Evolutionary conservation across 2,113 vertebrate genomes (phyloP).

Genomic region (Psammodynastes pulverulentus): DNA sequence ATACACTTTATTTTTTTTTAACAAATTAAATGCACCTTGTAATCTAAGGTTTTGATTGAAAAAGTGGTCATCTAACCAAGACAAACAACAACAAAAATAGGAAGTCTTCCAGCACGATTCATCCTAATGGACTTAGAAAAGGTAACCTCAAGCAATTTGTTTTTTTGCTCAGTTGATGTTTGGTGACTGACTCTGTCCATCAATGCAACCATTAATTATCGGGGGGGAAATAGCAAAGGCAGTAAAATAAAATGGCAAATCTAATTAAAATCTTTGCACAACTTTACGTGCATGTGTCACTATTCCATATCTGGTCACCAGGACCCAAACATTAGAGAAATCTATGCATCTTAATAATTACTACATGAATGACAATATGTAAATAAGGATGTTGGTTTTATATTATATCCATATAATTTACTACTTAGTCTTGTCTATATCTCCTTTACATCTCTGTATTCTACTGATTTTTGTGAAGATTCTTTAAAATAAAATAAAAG

Average conservation of each 20-base stretch:
- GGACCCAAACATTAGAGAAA: not conserved
- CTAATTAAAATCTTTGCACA: not conserved
- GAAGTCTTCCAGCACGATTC: not conserved
- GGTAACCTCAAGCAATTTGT: not conserved
- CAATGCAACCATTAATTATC: not conserved
- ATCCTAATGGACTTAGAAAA: not conserved
- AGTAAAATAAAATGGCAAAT: not conserved
- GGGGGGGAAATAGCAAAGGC: not conserved
- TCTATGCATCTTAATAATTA: not conserved
- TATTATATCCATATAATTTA: not conserved
- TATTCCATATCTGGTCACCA: not conserved
- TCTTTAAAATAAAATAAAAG: not conserved
- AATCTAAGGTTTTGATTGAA: not conserved
- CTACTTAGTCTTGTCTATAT: not conserved
- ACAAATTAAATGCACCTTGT: not conserved
- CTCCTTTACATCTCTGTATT: not conserved
- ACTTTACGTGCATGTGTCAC: not conserved
- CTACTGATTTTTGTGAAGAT: not conserved
- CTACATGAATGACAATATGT: not conserved
- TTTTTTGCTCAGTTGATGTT: not conserved
- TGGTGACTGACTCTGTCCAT: not conserved
- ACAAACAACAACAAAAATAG: not conserved
- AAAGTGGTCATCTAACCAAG: not conserved
- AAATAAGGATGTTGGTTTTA: not conserved
- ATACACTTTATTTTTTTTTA: not conserved